Conservation (phyloP, 2,888 invertebrate genomes). For the Acrobeloides nanus region DNA sequence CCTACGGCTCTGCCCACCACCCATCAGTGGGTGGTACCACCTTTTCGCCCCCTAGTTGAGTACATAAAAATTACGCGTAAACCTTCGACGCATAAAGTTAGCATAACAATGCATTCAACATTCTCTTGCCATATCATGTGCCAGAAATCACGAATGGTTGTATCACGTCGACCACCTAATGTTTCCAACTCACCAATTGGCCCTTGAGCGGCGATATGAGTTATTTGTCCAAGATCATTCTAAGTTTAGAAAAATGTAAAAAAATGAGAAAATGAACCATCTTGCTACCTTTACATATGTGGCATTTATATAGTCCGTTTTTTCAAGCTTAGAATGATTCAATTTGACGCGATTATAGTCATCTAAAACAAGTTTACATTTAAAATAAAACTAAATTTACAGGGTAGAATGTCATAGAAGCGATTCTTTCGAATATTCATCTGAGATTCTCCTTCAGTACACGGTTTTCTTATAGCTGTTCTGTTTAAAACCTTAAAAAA, state of each 20-base stretch:
- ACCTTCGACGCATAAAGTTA: slow-evolving; percentile 32
- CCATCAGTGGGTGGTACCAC: too few relatives aligned
- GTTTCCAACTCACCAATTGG: slow-evolving; percentile 25
- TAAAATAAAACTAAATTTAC: slow-evolving; percentile 14
- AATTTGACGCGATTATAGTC: slow-evolving; percentile 34
- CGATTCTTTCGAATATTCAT: slow-evolving; percentile 29
- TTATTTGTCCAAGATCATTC: slow-evolving; percentile 10
- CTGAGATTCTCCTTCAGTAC: slow-evolving; percentile 13
- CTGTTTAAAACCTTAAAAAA: too few relatives aligned
- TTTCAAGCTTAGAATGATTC: slow-evolving; percentile 5
- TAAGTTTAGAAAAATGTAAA: slow-evolving; percentile 3
- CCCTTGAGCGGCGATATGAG: slow-evolving; percentile 36
- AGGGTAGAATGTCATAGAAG: slow-evolving; percentile 31
- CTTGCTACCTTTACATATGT: slow-evolving; percentile 22
- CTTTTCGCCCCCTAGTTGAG: too few relatives aligned
- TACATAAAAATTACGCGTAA: slow-evolving; percentile 16
- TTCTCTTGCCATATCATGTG: slow-evolving; percentile 42
- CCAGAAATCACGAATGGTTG: slow-evolving; percentile 45
- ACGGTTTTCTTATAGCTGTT: too few relatives aligned
- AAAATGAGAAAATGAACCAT: background rate
- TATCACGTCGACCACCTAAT: slow-evolving; percentile 17
- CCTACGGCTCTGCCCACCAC: too few relatives aligned
- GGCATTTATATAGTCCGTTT: slow-evolving; percentile 34
- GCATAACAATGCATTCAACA: slow-evolving; percentile 38
- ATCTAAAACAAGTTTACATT: slow-evolving; percentile 18